phyloP scores from a whole-genome alignment of 2,113 vertebrate species.

The Corythaeola cristata region DNA sequence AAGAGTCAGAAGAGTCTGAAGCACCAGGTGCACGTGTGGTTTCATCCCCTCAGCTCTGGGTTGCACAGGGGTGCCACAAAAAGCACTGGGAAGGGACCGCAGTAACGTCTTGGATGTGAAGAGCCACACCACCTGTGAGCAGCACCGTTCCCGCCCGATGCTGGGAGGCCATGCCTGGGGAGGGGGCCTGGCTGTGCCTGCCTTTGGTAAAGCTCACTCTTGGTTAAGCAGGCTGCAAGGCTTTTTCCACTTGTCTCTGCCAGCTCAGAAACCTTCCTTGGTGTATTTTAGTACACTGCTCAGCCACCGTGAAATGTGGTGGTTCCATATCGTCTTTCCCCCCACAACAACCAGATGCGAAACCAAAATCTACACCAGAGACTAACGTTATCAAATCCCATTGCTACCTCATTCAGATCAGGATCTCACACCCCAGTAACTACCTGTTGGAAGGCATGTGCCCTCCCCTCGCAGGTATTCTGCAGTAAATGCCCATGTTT shows the following conservation, averaged over 20 bases:
- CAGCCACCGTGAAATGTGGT: background rate
- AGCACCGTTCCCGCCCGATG: background rate
- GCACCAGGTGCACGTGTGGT: rapidly evolving
- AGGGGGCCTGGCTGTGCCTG: background rate
- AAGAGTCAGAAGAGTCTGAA: background rate
- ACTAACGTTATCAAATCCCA: background rate
- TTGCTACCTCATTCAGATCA: background rate
- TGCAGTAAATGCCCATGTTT: background rate
- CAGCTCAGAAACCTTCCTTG: background rate
- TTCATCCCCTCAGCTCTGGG: background rate
- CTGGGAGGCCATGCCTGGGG: background rate
- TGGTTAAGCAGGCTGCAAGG: background rate
- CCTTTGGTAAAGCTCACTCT: background rate
- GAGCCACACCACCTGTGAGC: background rate
- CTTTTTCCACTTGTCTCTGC: background rate
- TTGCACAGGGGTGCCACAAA: rapidly evolving
- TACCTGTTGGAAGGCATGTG: rapidly evolving
- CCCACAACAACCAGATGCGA: background rate
- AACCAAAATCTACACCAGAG: background rate
- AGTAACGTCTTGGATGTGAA: rapidly evolving
- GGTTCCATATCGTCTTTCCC: background rate
- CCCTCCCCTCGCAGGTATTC: background rate
- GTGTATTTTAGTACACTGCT: background rate
- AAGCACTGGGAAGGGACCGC: background rate
- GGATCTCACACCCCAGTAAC: background rate